Percentiles rank a stretch among this genome's conserved stretches.
These are phyloP conservation scores for Pachymerium ferrugineum DNA, from an alignment of 2,888 invertebrate species.

Conservation along the genomic window DNA sequence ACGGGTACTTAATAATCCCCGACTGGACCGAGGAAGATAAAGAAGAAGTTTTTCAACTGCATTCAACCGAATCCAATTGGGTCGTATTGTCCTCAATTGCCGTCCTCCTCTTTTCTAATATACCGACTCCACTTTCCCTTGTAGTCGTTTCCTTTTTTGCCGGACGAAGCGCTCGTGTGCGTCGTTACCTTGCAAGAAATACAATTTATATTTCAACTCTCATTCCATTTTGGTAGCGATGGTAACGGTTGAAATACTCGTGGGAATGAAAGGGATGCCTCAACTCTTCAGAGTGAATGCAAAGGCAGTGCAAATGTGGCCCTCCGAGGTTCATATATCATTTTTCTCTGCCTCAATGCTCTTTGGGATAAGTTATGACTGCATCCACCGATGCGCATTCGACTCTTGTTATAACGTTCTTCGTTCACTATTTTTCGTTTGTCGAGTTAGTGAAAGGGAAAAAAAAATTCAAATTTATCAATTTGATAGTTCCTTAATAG, in stretches of 20 bases:
- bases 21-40: constrained; percentile 1
- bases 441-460: background rate
- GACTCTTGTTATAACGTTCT: background rate
- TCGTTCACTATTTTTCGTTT: background rate
- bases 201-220: no score
- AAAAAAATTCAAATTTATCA: background rate
- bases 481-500: background rate
- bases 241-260: constrained; percentile 2
- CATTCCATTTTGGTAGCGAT: background rate
- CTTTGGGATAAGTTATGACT: background rate
- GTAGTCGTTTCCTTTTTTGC: background rate
- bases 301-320: background rate
- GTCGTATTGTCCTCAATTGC: background rate
- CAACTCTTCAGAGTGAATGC: background rate
- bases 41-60: background rate
- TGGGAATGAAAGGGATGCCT: background rate
- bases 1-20: background rate
- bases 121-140: background rate
- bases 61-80: background rate
- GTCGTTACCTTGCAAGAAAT: no score
- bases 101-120: background rate
- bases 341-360: background rate
- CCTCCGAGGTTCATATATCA: constrained; percentile 5
- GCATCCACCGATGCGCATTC: background rate
- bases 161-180: no score